These are phyloP conservation scores for Subanguina moxae DNA, from an alignment of 1,140 invertebrate species.

Conservation along the genomic window DNA sequence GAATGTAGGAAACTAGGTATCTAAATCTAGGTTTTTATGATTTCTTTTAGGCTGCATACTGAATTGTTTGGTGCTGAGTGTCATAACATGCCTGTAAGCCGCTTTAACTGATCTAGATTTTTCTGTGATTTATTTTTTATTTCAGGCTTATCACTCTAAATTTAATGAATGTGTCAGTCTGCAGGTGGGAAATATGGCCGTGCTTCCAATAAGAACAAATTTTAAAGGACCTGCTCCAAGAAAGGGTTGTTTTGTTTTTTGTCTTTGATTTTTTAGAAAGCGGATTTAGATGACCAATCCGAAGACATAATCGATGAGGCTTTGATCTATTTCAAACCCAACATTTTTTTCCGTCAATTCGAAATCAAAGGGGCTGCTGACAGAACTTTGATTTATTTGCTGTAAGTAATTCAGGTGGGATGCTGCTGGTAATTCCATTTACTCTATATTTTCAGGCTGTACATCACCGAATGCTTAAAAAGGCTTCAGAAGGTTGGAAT, in stretches of 20 bases:
- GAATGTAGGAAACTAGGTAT: too few species aligned
- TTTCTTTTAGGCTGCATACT: too few species aligned
- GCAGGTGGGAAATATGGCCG: slow-evolving; percentile 82
- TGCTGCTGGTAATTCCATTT: too few species aligned
- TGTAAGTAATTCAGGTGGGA: too few species aligned
- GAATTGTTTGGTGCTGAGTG: too few species aligned
- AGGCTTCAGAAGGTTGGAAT: slow-evolving; percentile 73
- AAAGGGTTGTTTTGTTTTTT: too few species aligned
- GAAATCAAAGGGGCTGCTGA: slow-evolving; percentile 67
- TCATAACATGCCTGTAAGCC: too few species aligned
- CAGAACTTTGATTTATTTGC: slow-evolving; percentile 95
- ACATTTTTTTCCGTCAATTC: slow-evolving; percentile 97
- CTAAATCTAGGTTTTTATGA: too few species aligned
- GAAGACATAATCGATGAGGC: slow-evolving; percentile 94
- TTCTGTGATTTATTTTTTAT: too few species aligned
- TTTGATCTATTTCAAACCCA: slow-evolving; percentile 93
- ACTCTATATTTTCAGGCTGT: too few species aligned
- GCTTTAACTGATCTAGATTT: too few species aligned
- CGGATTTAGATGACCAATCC: slow-evolving; percentile 19
- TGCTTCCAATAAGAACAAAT: slow-evolving; percentile 79
- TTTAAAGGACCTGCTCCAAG: slow-evolving; percentile 80
- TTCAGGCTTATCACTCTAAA: slow-evolving; percentile 87
- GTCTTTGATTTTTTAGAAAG: too few species aligned
- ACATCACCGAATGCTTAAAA: slow-evolving; percentile 95
- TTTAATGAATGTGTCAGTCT: slow-evolving; percentile 68